Evolutionary conservation across 30 jellyfish, hydroid and myxozoan species (phyloP).

Genomic region (Chironex yamaguchii): DNA sequence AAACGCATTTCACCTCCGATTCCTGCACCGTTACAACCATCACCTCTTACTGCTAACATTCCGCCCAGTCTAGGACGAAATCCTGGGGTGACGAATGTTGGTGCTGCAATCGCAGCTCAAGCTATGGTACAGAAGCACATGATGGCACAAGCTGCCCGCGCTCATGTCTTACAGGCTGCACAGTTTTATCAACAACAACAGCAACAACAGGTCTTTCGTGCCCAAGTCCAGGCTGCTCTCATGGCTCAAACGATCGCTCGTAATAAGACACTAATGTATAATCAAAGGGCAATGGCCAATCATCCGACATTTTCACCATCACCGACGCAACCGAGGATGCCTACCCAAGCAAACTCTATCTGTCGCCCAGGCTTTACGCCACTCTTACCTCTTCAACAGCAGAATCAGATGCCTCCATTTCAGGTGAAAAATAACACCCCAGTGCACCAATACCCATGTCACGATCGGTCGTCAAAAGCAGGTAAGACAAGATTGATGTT

Average conservation of each 20-base stretch:
- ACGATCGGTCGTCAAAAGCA: no score
- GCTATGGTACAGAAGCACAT: slow-evolving; percentile 23
- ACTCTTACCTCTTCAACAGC: neutral
- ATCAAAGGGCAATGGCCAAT: slow-evolving; percentile 44
- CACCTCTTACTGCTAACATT: slow-evolving; percentile 46
- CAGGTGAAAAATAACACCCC: no score
- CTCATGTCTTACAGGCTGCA: slow-evolving; percentile 75
- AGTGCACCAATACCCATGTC: no score
- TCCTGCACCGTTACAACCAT: slow-evolving; percentile 73
- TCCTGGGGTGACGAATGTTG: neutral
- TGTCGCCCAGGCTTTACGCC: neutral
- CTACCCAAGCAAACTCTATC: neutral
- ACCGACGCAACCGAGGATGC: neutral
- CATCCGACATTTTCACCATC: neutral
- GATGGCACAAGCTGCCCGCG: slow-evolving; percentile 62
- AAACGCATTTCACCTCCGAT: neutral
- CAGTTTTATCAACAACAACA: slow-evolving; percentile 87
- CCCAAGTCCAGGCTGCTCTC: slow-evolving; percentile 86
- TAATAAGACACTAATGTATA: neutral
- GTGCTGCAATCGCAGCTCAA: slow-evolving; percentile 64
- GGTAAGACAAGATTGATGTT: no score
- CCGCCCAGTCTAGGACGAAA: slow-evolving; percentile 36
- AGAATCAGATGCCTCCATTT: neutral
- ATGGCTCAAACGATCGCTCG: slow-evolving; percentile 56
- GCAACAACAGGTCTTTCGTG: slow-evolving; percentile 71